Conservation (phyloP, 2,113 vertebrate species). For the Willisornis vidua region DNA sequence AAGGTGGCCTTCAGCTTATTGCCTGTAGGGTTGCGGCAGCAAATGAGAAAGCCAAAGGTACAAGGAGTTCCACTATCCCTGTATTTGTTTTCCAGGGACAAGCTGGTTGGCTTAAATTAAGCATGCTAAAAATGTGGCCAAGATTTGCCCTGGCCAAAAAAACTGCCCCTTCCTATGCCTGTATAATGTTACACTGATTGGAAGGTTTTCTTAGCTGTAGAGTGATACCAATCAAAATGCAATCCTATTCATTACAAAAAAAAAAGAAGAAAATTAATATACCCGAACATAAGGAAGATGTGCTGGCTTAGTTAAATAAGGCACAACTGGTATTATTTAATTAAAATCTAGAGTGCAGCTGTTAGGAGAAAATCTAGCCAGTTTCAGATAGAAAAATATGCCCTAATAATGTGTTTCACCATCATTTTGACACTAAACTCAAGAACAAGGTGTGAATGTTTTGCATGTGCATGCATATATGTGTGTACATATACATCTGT, state of each 20-base stretch:
- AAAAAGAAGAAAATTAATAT: constrained; percentile 38
- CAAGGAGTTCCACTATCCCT: background rate
- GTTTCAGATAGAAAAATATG: constrained; percentile 58
- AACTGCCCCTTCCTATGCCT: background rate
- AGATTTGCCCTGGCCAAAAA: background rate
- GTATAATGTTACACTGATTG: background rate
- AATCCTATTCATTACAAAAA: constrained; percentile 28
- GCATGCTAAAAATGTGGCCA: background rate
- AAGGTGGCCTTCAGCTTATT: background rate
- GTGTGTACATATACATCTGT: background rate
- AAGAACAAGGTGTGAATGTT: background rate
- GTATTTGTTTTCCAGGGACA: background rate
- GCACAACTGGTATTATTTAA: constrained; percentile 67
- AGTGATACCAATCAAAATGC: background rate
- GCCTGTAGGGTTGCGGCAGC: background rate
- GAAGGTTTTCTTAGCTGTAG: background rate
- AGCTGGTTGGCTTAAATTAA: background rate
- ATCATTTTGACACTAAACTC: constrained; percentile 13
- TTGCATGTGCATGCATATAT: background rate
- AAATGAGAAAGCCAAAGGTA: background rate
- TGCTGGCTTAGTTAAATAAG: constrained; percentile 68
- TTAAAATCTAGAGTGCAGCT: constrained; percentile 65
- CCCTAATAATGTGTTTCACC: constrained; percentile 9
- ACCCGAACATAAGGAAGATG: constrained; percentile 48
- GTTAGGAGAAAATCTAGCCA: constrained; percentile 38